phyloP scores from a whole-genome alignment of 2,888 invertebrate species.

The Amphimallon solstitiale region DNA sequence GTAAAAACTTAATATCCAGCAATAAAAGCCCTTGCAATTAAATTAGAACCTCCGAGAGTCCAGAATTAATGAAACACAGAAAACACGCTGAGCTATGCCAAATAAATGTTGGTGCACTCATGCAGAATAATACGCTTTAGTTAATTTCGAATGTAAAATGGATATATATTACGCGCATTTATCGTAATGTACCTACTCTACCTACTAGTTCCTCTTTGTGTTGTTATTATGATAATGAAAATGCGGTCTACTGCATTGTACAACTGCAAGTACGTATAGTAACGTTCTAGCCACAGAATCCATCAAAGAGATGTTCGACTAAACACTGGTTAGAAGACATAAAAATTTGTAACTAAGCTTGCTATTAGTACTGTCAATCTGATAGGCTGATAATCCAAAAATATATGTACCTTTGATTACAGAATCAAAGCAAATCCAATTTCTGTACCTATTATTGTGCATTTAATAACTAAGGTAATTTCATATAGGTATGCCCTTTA shows the following conservation, averaged over 20 bases:
- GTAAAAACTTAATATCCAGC: too few species aligned
- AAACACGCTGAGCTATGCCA: not conserved
- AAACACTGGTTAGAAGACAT: not conserved
- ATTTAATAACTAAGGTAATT: too few species aligned
- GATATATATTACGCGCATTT: not conserved
- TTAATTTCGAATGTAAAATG: not conserved
- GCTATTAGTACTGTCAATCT: too few species aligned
- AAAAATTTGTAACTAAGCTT: too few species aligned
- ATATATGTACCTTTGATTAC: too few species aligned
- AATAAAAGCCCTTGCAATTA: too few species aligned
- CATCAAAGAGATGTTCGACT: not conserved
- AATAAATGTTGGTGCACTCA: not conserved
- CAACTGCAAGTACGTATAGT: not conserved
- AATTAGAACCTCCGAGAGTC: not conserved
- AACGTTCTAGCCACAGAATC: not conserved
- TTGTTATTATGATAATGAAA: slow-evolving; percentile 33
- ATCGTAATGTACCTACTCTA: not conserved
- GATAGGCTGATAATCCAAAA: too few species aligned
- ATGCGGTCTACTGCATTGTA: slow-evolving; percentile 7
- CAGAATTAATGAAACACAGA: not conserved
- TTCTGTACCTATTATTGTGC: too few species aligned
- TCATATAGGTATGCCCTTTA: too few species aligned
- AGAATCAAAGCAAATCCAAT: too few species aligned
- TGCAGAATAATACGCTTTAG: not conserved
- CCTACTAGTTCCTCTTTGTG: not conserved